Conservation (phyloP, 2,888 invertebrate species). For the Hedya salicella region DNA sequence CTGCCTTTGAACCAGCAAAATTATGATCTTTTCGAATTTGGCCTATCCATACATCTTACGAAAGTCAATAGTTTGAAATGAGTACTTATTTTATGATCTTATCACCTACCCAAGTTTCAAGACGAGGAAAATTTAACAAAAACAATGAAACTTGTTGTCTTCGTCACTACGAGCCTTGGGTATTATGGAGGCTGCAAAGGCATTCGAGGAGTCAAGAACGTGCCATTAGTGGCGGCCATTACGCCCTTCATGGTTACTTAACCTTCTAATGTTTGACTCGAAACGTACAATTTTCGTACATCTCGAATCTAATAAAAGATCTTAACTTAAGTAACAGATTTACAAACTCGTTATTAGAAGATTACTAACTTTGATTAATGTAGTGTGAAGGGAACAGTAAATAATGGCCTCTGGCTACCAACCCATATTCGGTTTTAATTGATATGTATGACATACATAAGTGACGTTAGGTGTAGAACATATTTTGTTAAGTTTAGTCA, state of each 20-base stretch:
- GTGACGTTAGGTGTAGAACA: no score
- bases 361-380: slow-evolving; percentile 1
- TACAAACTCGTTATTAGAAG: not conserved
- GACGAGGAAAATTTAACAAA: no score
- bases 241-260: slow-evolving; percentile 41
- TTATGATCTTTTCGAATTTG: no score
- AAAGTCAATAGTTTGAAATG: no score
- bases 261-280: slow-evolving; percentile 34
- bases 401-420: not conserved
- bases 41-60: no score
- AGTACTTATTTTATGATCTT: no score
- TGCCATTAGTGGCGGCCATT: slow-evolving; percentile 34
- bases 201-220: slow-evolving; percentile 24
- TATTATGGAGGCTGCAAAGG: slow-evolving; percentile 4
- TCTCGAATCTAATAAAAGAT: slow-evolving; percentile 9
- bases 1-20: no score
- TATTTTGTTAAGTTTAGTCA: no score
- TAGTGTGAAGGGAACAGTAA: slow-evolving; percentile 9
- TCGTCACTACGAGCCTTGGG: not conserved
- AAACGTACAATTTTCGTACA: slow-evolving; percentile 27
- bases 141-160: slow-evolving; percentile 15
- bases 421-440: not conserved
- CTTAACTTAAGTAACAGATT: slow-evolving; percentile 15
- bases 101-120: no score
- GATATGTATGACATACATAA: not conserved